These are phyloP conservation scores for Epinotia nisella DNA, from an alignment of 2,888 invertebrate species.

Conservation along the genomic window DNA sequence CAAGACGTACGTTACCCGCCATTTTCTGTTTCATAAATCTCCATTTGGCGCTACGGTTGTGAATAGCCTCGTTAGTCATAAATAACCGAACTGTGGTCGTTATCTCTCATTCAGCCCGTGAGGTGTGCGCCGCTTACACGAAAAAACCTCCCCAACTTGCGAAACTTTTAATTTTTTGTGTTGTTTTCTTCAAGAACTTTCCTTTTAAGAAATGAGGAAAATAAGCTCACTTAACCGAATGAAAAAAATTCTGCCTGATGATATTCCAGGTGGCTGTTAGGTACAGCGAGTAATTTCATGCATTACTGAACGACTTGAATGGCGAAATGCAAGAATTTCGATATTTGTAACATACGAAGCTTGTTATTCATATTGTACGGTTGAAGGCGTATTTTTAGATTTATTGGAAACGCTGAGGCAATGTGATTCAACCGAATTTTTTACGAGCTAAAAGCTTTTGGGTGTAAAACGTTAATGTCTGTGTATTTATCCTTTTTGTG, in stretches of 20 bases:
- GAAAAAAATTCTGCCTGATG: slow-evolving; percentile 37
- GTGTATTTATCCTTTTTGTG: slow-evolving; percentile 61
- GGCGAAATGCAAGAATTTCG: slow-evolving; percentile 6
- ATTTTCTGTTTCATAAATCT: slow-evolving; percentile 82
- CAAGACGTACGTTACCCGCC: slow-evolving; percentile 74
- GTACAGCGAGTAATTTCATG: slow-evolving; percentile 30
- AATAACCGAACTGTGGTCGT: slow-evolving; percentile 82
- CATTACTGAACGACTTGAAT: slow-evolving; percentile 21
- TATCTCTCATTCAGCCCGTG: slow-evolving; percentile 76
- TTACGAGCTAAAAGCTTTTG: slow-evolving; percentile 76
- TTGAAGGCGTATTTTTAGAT: slow-evolving; percentile 49
- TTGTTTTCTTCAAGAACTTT: slow-evolving; percentile 48
- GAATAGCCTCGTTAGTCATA: slow-evolving; percentile 84
- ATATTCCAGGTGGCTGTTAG: slow-evolving; percentile 33
- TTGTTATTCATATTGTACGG: slow-evolving; percentile 36
- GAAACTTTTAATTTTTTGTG: slow-evolving; percentile 54
- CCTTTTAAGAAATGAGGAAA: slow-evolving; percentile 44
- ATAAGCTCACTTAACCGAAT: slow-evolving; percentile 28
- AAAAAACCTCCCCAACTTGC: slow-evolving; percentile 45
- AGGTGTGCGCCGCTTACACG: slow-evolving; percentile 56
- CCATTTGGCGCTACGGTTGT: slow-evolving; percentile 73
- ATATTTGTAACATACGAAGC: slow-evolving; percentile 18
- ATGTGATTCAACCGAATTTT: slow-evolving; percentile 62
- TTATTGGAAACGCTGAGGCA: slow-evolving; percentile 55
- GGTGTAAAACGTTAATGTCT: slow-evolving; percentile 74